Base-by-base conservation (phyloP, 92 coral and sea anemone genomes). In the Parazoanthus swiftii region DNA sequence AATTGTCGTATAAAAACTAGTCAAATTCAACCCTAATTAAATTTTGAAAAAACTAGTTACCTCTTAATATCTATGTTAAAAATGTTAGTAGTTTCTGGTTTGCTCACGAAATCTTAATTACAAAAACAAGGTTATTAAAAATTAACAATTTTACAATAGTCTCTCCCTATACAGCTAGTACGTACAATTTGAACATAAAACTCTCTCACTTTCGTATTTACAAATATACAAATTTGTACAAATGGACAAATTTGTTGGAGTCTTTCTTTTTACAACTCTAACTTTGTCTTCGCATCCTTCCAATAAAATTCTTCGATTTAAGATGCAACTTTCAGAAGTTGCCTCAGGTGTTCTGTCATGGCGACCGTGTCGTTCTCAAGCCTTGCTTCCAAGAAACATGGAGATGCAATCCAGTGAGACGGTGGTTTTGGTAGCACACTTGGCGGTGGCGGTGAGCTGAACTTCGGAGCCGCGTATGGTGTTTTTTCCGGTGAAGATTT, bases 201-300 rank as follows among this genome's bases (percentile, higher is more conserved):
- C 89, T 79, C 74, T 79, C 74, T 82, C 92, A 59, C 87, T 71
- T 74, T 90, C 93, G 81, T 94, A 94, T 94, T 91, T 94, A 94
- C 98, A 94, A 93, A 94, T 94, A 91, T 94, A 93, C 98, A 94
- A 94, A 94, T 94, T 90, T 94, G 93, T 92, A 92, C 96, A 94
- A 92, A 92, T 85, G 85, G 92, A 94, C 96, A 94, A 94, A 94
- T 94, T 93, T 94, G 95, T 83, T 76, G 76, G 77, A 82, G 86
- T 88, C 86, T 91, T 90, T 79, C 77, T 92, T 88, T 94, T 77
- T 91, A 93, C 92, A 93, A 88, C 90, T 74, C 74, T 68, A 87
- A 73, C 58, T 73, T 4, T 85, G 42, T 56, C 89, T 68, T 26
- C 54, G 50, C 43, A 51, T 72, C 68, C 79, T 43, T 79, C 23